Percentiles rank a stretch among this genome's conserved stretches.
Evolutionary conservation across 2,797 vertebrate genomes (phyloP).

Genomic region (Hippoglossus hippoglossus): DNA sequence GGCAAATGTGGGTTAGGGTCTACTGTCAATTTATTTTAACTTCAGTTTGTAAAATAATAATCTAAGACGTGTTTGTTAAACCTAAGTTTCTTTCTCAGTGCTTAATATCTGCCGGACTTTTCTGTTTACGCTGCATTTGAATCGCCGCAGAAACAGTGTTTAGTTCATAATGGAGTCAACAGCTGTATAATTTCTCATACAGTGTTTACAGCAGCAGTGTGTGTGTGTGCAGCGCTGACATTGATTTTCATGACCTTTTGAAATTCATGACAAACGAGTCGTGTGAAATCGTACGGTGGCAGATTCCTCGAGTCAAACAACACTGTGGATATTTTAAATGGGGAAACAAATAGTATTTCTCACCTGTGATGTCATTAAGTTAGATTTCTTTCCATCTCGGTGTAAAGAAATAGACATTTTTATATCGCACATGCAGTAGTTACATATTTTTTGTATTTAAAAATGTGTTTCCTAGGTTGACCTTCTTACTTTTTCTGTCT

Average conservation of each 20-base stretch:
- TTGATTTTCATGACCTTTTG: conserved; percentile 16
- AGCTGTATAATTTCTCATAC: conserved; percentile 12
- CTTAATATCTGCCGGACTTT: no score
- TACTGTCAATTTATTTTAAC: not conserved
- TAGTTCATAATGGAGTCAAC: conserved; percentile 5
- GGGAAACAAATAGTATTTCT: conserved; percentile 6
- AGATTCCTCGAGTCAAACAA: not conserved
- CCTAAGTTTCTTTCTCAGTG: not conserved
- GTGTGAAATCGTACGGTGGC: not conserved
- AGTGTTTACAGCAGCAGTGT: not conserved
- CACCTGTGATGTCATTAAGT: not conserved
- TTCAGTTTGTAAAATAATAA: not conserved
- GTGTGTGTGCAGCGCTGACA: not conserved
- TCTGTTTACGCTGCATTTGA: not conserved
- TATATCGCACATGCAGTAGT: no score
- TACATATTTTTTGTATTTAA: no score
- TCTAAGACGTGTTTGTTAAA: no score
- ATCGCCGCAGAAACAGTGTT: not conserved
- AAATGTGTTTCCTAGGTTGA: no score
- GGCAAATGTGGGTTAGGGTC: no score
- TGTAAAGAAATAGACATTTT: not conserved
- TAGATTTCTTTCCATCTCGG: no score
- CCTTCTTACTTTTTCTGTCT: not conserved
- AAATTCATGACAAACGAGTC: conserved; percentile 7
- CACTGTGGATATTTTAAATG: not conserved